phyloP scores from a whole-genome alignment of 2,888 invertebrate genomes.

The Tromatobia lineatoria region DNA sequence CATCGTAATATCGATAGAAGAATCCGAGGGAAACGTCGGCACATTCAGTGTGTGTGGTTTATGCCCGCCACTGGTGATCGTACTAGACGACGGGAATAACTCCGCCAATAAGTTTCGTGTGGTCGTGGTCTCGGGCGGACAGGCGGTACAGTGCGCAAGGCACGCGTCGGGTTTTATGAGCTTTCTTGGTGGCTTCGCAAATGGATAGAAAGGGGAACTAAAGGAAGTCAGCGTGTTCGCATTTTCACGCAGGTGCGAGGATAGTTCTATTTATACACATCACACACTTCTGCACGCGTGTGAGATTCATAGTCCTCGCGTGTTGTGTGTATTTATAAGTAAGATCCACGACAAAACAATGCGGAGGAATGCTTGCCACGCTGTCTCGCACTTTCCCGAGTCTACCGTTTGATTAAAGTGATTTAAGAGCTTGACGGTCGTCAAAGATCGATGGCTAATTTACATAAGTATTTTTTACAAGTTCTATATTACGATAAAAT shows the following conservation, averaged over 20 bases:
- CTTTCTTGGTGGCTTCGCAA: constrained; percentile 33
- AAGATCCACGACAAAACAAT: constrained; percentile 15
- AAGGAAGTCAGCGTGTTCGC: constrained; percentile 26
- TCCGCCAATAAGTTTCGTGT: constrained; percentile 63
- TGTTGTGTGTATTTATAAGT: constrained; percentile 12
- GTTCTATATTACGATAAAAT: too few relatives aligned
- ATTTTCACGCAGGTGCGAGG: constrained; percentile 57
- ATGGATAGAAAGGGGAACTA: constrained; percentile 25
- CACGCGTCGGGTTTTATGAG: constrained; percentile 63
- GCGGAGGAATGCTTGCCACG: constrained; percentile 7
- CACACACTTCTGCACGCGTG: constrained; percentile 7
- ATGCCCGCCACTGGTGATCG: constrained; percentile 2
- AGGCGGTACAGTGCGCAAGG: constrained; percentile 17
- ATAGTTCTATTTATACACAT: constrained; percentile 57
- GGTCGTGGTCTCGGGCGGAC: constrained; percentile 31
- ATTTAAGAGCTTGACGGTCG: not conserved
- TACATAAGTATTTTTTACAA: not conserved
- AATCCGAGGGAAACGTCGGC: not conserved
- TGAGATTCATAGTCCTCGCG: constrained; percentile 40
- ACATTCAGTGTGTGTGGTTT: constrained; percentile 4
- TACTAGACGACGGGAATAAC: constrained; percentile 42
- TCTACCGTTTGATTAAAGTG: not conserved
- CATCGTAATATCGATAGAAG: constrained; percentile 18
- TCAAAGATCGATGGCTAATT: not conserved
- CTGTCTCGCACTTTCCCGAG: constrained; percentile 13